Evolutionary conservation across 2,888 invertebrate species (phyloP), one percentile per base, ranked within the genome.

Genomic region (Abrostola triplasia): DNA sequence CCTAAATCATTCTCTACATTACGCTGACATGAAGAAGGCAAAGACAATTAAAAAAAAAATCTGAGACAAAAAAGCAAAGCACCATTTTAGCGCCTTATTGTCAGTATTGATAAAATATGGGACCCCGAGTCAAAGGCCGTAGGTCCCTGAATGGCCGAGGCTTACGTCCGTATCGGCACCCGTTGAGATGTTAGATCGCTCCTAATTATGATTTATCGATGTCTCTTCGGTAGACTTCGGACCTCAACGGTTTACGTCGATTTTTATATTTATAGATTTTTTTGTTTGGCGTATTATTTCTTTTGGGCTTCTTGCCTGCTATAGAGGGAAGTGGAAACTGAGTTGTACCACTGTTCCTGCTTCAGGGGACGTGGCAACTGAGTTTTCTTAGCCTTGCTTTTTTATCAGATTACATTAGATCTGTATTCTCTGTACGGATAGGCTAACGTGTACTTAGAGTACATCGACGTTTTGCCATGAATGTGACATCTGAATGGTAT

Each of bases 151-250:
- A 81, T 81, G 79, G 76, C 60, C 59, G 62, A 61, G 90, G 90
- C 87, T 91, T 90, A 90, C 68, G 83, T 81, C 80, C 77, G 84
- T 84, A 89, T 92, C 90, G 92, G 92, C 92, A 92, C 86, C 91
- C 90, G 92, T 83, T 90, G 92, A 92, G 88, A 90, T 86, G 89
- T 88, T 84, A 81, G 82, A 78, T 84, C 85, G 80, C 69, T 55
- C 84, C 86, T 93, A 93, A 93, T 93, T 92, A 93, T 93, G 91
- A 93, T 93, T 93, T 93, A 93, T 91, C 54, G 59, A 56, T 12
- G 44, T 35, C 58, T 57, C 41, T 64, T 37, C 64, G 60, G 63
- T 70, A 64, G 59, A 55, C 51, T 61, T 49, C 37, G 59, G 38
- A 55, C 54, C 73, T 64, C 59, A 44, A 56, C 55, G 52, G 54